Percentiles rank a stretch among this genome's conserved stretches.
phyloP scores from a whole-genome alignment of 2,888 invertebrate genomes.

The Tipula vernalis region DNA sequence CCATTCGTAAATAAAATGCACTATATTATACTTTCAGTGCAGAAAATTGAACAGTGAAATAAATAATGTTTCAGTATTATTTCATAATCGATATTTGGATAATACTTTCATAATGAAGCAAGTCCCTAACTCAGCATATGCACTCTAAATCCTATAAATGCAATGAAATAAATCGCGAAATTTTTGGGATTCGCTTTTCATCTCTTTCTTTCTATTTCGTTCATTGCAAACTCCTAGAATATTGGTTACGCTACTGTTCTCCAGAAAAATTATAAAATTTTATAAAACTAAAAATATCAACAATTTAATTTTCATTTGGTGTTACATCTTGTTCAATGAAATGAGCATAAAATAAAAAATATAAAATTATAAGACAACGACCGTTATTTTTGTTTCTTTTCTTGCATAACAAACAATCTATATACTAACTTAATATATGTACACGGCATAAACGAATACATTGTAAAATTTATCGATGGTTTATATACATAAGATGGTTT shows the following conservation, averaged over 20 bases:
- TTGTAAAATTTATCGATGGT: neutral
- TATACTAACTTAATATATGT: neutral
- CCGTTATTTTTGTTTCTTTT: neutral
- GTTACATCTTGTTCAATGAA: neutral
- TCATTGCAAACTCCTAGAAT: neutral
- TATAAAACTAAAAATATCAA: neutral
- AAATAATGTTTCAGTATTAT: too few species aligned
- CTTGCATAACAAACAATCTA: neutral
- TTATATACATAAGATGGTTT: neutral
- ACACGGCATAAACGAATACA: neutral
- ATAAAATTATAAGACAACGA: neutral
- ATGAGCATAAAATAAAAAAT: neutral
- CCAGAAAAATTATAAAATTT: neutral
- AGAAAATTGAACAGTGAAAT: too few species aligned
- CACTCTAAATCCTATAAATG: too few species aligned
- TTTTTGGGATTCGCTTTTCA: too few species aligned
- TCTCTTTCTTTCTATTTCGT: too few species aligned
- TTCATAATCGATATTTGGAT: too few species aligned
- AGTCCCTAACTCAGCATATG: too few species aligned
- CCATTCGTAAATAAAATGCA: too few species aligned
- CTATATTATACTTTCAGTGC: too few species aligned
- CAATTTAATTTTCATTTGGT: neutral
- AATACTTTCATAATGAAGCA: too few species aligned
- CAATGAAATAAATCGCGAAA: too few species aligned
- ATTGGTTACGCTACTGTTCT: neutral